phyloP scores from a whole-genome alignment of 2,888 invertebrate species.

The Yponomeuta sedellus region DNA sequence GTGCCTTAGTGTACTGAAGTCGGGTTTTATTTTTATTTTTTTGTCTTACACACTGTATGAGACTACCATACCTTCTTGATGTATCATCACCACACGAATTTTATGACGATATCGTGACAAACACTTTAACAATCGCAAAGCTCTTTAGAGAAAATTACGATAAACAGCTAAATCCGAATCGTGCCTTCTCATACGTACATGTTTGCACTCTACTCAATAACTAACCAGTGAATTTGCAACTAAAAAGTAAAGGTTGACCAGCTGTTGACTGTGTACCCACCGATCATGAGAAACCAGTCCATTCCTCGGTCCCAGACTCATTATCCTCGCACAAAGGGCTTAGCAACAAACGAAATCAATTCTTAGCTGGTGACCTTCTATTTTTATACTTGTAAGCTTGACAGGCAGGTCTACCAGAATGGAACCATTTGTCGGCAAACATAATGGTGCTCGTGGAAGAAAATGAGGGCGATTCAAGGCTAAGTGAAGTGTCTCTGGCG shows the following conservation, averaged over 20 bases:
- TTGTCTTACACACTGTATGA: too few species aligned
- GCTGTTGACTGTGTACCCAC: background rate
- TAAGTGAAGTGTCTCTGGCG: background rate
- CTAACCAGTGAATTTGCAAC: background rate
- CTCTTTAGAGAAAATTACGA: too few species aligned
- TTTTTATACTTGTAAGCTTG: background rate
- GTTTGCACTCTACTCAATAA: background rate
- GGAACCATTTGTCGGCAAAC: background rate
- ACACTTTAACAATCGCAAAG: too few species aligned
- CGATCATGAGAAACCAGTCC: background rate
- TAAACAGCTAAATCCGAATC: too few species aligned
- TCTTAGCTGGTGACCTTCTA: background rate
- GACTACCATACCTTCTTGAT: too few species aligned
- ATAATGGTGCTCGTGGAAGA: background rate
- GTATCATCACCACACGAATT: too few species aligned
- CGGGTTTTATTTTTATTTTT: too few species aligned
- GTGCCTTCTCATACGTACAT: too few species aligned
- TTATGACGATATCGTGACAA: too few species aligned
- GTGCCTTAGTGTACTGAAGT: too few species aligned
- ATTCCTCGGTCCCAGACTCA: background rate
- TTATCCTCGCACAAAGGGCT: background rate
- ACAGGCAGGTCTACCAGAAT: background rate
- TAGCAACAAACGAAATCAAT: background rate
- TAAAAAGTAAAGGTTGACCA: background rate
- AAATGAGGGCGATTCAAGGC: constrained; percentile 1